Conservation (phyloP, 2,113 vertebrate genomes). For the Pseudolaguvia tuberculata region DNA sequence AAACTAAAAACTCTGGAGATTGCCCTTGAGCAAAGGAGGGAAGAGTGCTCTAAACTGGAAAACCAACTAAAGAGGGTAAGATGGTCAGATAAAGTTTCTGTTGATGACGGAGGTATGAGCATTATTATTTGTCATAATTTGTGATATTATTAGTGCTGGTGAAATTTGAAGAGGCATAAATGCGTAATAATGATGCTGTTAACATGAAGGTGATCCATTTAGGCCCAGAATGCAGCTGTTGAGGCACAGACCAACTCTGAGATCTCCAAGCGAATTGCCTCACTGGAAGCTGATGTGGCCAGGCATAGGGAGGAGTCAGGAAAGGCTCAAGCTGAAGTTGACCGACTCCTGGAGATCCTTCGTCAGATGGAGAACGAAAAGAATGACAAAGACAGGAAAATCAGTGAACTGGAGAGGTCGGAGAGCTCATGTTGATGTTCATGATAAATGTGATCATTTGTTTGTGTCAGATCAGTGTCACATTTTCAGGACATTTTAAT, state of each 20-base stretch:
- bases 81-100: neutral
- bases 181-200: neutral
- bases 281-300: conserved; percentile 81
- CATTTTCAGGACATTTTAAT: neutral
- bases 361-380: conserved; percentile 99
- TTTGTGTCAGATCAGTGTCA: neutral
- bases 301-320: conserved; percentile 82
- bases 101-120: neutral
- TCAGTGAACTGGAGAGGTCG: conserved; percentile 92
- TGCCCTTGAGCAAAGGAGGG: conserved; percentile 68
- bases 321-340: conserved; percentile 94
- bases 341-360: conserved; percentile 92
- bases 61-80: conserved; percentile 71
- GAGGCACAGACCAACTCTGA: conserved; percentile 89
- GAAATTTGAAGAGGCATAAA: conserved; percentile 1
- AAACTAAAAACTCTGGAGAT: conserved; percentile 75
- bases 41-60: conserved; percentile 72
- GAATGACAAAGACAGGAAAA: conserved; percentile 97
- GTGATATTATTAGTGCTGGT: neutral
- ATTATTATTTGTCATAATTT: neutral
- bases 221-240: conserved; percentile 86
- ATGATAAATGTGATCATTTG: conserved; percentile 11
- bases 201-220: conserved; percentile 5
- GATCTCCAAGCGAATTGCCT: conserved; percentile 78
- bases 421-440: neutral